These are phyloP conservation scores for Pangasius krempfi DNA, from an alignment of 2,797 vertebrate genomes.

Conservation along the genomic window DNA sequence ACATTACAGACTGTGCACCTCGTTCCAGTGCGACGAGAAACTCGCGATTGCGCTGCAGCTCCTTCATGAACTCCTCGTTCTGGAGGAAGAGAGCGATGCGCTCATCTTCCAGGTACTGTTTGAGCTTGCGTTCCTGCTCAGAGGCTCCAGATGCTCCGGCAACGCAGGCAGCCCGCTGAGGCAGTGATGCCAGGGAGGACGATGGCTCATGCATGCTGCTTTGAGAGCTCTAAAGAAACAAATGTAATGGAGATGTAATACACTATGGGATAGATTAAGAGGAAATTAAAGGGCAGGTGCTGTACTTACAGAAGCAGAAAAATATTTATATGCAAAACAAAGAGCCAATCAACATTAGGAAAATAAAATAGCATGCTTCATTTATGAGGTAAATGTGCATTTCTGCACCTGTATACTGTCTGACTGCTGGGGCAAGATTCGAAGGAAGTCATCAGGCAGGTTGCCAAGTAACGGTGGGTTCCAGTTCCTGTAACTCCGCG, in stretches of 20 bases:
- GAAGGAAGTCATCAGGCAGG: slow-evolving; percentile 92
- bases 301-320: neutral
- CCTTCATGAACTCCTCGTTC: slow-evolving; percentile 97
- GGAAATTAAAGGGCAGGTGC: slow-evolving; percentile 22
- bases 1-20: slow-evolving; percentile 72
- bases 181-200: slow-evolving; percentile 65
- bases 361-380: neutral
- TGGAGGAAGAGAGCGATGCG: slow-evolving; percentile 94
- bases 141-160: slow-evolving; percentile 62
- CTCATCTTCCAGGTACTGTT: slow-evolving; percentile 95
- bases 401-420: slow-evolving; percentile 79
- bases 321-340: neutral
- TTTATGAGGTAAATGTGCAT: neutral
- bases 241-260: neutral
- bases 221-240: slow-evolving; percentile 72
- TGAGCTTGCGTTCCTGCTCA: slow-evolving; percentile 89
- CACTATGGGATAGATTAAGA: slow-evolving; percentile 12
- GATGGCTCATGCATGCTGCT: slow-evolving; percentile 67
- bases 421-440: slow-evolving; percentile 90
- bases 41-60: slow-evolving; percentile 93
- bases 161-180: slow-evolving; percentile 58
- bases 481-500: slow-evolving; percentile 87
- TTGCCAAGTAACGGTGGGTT: slow-evolving; percentile 92
- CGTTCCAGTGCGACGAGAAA: slow-evolving; percentile 94
- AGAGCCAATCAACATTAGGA: neutral